Base-by-base conservation (phyloP, 1,140 invertebrate genomes). In the Spodoptera frugiperda region DNA sequence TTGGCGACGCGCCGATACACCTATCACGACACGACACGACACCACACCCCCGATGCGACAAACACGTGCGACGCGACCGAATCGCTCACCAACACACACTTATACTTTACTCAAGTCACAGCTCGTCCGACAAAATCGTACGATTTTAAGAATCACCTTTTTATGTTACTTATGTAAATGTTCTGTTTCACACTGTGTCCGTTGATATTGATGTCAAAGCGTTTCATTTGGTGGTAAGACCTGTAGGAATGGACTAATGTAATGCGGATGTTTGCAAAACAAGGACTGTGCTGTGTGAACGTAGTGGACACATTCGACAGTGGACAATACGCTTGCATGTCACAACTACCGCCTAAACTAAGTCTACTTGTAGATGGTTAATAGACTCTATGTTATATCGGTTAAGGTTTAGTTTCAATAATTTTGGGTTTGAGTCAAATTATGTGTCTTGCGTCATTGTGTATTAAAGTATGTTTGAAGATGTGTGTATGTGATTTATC, bases 1-100 rank as follows among this genome's bases (percentile, higher is more conserved):
- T 93, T 93, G 90, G 91, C 92, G 84, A 84, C 78, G 85, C 82
- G 78, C 84, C 84, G 79, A 81, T 82, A 77, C 84, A 83, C 91
- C 91, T 87, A 90, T 91, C 87, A 84, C 90, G 86, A 81, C 78
- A 84, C 80, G 78, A 83, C 85, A 82, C 67, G 72, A 72, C 57
- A 51, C 53, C 53, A 57, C 49, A 57, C 65, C 11, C 54, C 63
- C 57, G 57, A 48, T 67, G 6, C 72, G 73, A 49, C 76, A 71
- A 61, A 21, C 59, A 48, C 33, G n/a, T 33, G 21, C 53, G 15
- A 51, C 65, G 12, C 53, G 54, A 76, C 49, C 19, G 17, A 25
- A 14, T 21, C 75, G 21, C 48, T 25, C 15, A 15, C 33, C 2
- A 44, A 46, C 51, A 19, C 59, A 12, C 72, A 48, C 30, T 17